Evolutionary conservation across 2,797 vertebrate genomes (phyloP).

Genomic region (Mormyrops attenuatus): DNA sequence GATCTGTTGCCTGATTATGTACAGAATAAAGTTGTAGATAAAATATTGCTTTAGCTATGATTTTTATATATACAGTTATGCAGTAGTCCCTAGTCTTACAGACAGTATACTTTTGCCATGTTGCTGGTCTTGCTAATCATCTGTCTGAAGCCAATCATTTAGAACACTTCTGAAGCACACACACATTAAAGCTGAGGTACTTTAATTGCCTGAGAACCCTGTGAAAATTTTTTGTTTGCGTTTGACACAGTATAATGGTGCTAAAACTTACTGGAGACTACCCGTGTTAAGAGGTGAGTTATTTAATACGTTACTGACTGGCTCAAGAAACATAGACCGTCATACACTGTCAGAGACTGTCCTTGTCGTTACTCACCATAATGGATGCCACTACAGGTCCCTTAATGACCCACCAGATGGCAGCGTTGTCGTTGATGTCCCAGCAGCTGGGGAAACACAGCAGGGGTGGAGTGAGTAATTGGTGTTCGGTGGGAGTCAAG

Average conservation of each 20-base stretch:
- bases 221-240: background rate
- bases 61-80: no score
- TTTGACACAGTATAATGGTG: background rate
- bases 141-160: background rate
- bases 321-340: background rate
- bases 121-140: no score
- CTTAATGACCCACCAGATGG: constrained; percentile 77
- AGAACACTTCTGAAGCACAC: background rate
- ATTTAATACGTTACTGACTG: background rate
- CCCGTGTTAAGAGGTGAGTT: background rate
- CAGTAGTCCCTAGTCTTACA: no score
- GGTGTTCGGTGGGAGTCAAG: background rate
- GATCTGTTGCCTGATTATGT: background rate
- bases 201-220: background rate
- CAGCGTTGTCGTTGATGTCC: constrained; percentile 71
- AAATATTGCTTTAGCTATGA: no score
- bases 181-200: background rate
- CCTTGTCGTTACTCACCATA: constrained; percentile 59
- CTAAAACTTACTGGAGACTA: background rate
- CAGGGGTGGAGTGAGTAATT: background rate
- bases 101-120: no score
- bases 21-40: background rate
- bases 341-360: background rate
- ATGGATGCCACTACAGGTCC: constrained; percentile 72
- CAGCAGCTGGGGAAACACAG: constrained; percentile 57